A percentile compares a stretch with the other conserved stretches of the same genome.
These are phyloP conservation scores for Cristatella mucedo DNA, from an alignment of 2,888 invertebrate genomes.

Conservation along the genomic window DNA sequence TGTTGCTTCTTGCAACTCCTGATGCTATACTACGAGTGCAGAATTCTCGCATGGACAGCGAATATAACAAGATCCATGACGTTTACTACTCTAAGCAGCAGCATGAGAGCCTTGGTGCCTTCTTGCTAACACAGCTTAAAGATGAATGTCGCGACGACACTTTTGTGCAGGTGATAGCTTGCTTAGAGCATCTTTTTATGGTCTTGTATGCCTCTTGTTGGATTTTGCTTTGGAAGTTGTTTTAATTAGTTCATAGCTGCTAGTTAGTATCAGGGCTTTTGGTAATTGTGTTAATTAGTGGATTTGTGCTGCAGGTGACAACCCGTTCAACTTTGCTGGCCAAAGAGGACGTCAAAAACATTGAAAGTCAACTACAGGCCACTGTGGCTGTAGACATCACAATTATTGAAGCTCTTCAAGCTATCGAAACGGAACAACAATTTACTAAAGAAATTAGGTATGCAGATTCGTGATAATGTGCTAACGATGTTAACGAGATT, in stretches of 20 bases:
- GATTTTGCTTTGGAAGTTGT: background rate
- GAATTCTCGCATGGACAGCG: constrained; percentile 13
- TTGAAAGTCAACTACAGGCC: no score
- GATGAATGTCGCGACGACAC: background rate
- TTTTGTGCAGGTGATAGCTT: constrained; percentile 11
- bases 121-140: constrained; percentile 16
- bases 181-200: constrained; percentile 1
- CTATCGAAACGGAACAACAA: constrained; percentile 30
- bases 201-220: constrained; percentile 8
- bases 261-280: background rate
- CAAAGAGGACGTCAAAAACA: constrained; percentile 14
- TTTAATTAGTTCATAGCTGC: background rate
- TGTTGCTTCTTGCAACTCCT: constrained; percentile 28
- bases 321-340: constrained; percentile 23
- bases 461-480: no score
- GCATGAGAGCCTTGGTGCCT: constrained; percentile 22
- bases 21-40: constrained; percentile 21
- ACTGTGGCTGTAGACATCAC: no score
- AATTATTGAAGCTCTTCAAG: constrained; percentile 20
- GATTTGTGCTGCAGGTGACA: constrained; percentile 19
- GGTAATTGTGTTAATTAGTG: constrained; percentile 8
- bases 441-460: constrained; percentile 20
- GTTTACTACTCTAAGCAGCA: constrained; percentile 22
- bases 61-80: constrained; percentile 14
- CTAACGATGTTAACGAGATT: no score